phyloP scores from a whole-genome alignment of 2,888 invertebrate species.

The Phorcus lineatus region DNA sequence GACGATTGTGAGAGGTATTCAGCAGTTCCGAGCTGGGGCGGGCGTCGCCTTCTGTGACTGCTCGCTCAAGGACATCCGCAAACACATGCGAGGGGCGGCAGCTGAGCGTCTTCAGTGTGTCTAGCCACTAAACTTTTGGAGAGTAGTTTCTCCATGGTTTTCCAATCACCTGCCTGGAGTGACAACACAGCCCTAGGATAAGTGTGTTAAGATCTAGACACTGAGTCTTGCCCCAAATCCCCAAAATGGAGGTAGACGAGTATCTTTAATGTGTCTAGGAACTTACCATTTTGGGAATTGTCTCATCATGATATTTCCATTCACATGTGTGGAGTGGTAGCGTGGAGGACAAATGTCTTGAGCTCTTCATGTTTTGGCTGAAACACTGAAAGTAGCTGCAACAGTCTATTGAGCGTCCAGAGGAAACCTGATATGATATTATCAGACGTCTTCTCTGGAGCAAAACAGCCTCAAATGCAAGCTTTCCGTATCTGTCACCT shows the following conservation, averaged over 20 bases:
- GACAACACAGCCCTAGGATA: neutral
- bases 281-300: neutral
- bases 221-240: neutral
- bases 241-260: too few species aligned
- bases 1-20: conserved; percentile 70
- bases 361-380: too few species aligned
- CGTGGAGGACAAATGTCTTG: too few species aligned
- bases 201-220: neutral
- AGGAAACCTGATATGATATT: neutral
- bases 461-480: too few species aligned
- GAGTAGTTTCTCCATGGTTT: neutral
- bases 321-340: too few species aligned
- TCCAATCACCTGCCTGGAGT: too few species aligned
- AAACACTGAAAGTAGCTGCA: too few species aligned
- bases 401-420: neutral
- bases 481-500: too few species aligned
- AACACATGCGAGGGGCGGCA: conserved; percentile 16
- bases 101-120: conserved; percentile 23
- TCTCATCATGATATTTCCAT: too few species aligned
- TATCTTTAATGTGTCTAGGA: too few species aligned
- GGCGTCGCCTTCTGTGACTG: conserved; percentile 70
- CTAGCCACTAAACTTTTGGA: too few species aligned
- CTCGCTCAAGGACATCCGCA: conserved; percentile 41
- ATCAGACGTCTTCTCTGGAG: too few species aligned
- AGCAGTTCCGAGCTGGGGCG: conserved; percentile 75